Base-by-base conservation (phyloP, 2,888 invertebrate genomes). In the Drosophila lutescens region DNA sequence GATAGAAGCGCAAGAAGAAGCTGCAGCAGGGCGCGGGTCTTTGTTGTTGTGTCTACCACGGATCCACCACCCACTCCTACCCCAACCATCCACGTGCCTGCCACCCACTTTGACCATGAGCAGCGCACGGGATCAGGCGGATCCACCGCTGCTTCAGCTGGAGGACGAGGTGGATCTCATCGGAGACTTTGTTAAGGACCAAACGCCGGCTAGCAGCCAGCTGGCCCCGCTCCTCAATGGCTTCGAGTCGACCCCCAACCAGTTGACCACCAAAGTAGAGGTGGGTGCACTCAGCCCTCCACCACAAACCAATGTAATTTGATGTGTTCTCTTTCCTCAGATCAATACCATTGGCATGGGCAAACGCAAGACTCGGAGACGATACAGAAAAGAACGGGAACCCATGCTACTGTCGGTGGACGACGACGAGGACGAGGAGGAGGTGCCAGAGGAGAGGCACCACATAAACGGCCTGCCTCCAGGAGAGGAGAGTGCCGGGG, bases 61-160 rank as follows among this genome's bases (percentile, higher is more conserved):
- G 55, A 62, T 56, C 46, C 20, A 34, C 59, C 56, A 62, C 71
- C 71, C 62, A 66, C 12, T 20, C 20, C 12, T 47, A 40, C 26
- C 40, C 26, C 56, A 43, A 20, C 53, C 26, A 53, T 46, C 46
- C 50, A 54, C 40, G 62, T 72, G 60, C 51, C 62, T 71, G 55
- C 17, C 40, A 67, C 43, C 43, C 36, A 15, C 50, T 34, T 44
- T 41, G 46, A 51, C 23, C 36, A 81, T 78, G 81, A 77, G 73
- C 32, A 71, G 67, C 65, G 44, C 57, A 23, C 71, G 63, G 51
- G 10, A 72, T 4, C 93, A 93, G 93, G 93, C 93, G 92, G 94
- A 94, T 93, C 94, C 94, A 91, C 93, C 94, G 89, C 93, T 94
- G 92, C 93, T 94, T 91, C 94, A 94, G 92, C 93, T 94, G 93